A percentile compares a stretch with the other conserved stretches of the same genome.
Conservation (phyloP, 2,797 vertebrate genomes). For the Sus cebifrons region DNA sequence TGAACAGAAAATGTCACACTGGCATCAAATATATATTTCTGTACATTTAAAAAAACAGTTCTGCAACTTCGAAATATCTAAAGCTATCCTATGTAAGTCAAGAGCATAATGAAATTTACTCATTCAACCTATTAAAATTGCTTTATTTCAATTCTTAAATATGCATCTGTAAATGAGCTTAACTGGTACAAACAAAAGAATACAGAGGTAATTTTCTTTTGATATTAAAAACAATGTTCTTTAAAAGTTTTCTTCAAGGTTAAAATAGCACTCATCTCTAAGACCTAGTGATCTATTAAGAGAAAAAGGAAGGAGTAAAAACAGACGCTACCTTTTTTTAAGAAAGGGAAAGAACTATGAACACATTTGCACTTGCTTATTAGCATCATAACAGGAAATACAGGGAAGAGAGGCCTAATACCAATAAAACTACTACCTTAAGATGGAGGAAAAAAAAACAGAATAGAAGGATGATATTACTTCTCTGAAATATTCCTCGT, state of each 20-base stretch:
- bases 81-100: constrained; percentile 49
- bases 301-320: neutral
- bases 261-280: constrained; percentile 7
- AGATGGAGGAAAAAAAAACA: neutral
- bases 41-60: neutral
- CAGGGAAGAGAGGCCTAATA: neutral
- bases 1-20: constrained; percentile 21
- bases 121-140: constrained; percentile 25
- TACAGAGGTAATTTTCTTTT: neutral
- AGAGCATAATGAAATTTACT: neutral
- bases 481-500: neutral
- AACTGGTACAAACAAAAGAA: neutral
- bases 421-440: constrained; percentile 12
- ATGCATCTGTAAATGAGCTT: neutral
- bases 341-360: neutral
- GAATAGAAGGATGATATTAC: neutral
- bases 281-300: neutral
- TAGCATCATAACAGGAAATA: neutral
- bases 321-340: neutral
- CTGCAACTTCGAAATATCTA: constrained; percentile 29
- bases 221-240: constrained; percentile 52
- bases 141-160: constrained; percentile 36
- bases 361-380: neutral
- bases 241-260: neutral
- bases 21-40: constrained; percentile 48